phyloP scores from a whole-genome alignment of 2,797 vertebrate genomes.

The Picus viridis region DNA sequence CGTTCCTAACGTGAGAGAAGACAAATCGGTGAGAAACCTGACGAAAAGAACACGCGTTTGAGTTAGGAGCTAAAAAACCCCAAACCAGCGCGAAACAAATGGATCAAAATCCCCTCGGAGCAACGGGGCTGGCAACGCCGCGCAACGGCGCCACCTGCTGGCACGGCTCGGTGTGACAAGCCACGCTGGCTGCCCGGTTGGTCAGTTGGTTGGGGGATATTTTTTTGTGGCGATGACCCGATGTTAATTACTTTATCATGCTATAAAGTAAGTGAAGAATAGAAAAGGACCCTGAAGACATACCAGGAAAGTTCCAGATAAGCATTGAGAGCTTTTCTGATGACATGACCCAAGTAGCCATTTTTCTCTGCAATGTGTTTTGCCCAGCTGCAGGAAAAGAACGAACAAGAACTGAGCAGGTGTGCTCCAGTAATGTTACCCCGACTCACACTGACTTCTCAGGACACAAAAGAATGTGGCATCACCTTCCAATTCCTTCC shows the following conservation, averaged over 20 bases:
- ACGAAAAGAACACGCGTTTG: conserved; percentile 27
- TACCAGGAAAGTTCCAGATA: conserved; percentile 88
- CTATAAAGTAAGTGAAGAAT: background rate
- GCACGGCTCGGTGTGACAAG: background rate
- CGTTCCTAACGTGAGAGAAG: conserved; percentile 80
- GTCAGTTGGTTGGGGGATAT: too few species aligned
- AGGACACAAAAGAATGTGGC: background rate
- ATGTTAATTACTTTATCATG: background rate
- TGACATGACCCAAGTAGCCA: conserved; percentile 89
- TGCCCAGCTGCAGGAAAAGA: conserved; percentile 81
- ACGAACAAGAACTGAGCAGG: background rate
- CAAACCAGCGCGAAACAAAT: background rate
- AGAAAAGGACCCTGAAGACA: conserved; percentile 21
- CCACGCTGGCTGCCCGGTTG: background rate
- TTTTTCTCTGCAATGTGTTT: conserved; percentile 89
- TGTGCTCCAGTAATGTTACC: background rate
- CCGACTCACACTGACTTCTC: background rate
- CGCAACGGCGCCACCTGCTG: conserved; percentile 74
- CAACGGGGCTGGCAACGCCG: background rate
- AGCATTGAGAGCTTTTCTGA: conserved; percentile 87
- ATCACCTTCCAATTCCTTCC: background rate
- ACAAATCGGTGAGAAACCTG: conserved; percentile 42
- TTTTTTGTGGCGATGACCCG: background rate
- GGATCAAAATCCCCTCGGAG: background rate
- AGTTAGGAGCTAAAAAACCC: conserved; percentile 19